Percentiles rank a stretch among this genome's conserved stretches.
These are phyloP conservation scores for Leistus spinibarbis DNA, from an alignment of 2,888 invertebrate species.

Conservation along the genomic window DNA sequence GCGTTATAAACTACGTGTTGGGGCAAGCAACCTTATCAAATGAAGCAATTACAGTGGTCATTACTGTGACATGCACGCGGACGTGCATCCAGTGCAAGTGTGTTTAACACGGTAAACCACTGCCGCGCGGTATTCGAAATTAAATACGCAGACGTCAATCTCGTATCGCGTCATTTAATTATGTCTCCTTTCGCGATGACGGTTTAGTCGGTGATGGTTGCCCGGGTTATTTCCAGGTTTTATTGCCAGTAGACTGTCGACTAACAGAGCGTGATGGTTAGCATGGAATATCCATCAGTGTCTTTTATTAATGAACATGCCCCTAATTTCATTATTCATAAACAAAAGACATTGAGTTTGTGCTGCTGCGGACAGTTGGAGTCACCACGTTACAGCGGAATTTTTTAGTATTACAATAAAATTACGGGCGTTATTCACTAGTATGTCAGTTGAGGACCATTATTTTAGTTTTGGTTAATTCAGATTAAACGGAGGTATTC, in stretches of 20 bases:
- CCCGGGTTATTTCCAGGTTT: not conserved
- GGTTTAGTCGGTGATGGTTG: not conserved
- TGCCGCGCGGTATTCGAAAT: constrained; percentile 14
- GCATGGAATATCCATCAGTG: constrained; percentile 33
- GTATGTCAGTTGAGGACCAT: too few species aligned
- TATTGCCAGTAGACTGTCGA: not conserved
- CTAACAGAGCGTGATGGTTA: constrained; percentile 17
- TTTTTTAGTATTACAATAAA: not conserved
- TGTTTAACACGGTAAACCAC: constrained; percentile 27
- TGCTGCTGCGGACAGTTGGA: not conserved
- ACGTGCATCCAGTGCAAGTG: constrained; percentile 23
- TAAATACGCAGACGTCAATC: constrained; percentile 24
- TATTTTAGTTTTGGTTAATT: too few species aligned
- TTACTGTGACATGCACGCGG: constrained; percentile 20
- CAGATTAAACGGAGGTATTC: too few species aligned
- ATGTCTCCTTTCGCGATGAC: constrained; percentile 17
- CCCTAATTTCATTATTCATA: constrained; percentile 16
- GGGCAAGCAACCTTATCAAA: not conserved
- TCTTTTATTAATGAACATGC: constrained; percentile 24
- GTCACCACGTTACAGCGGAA: not conserved
- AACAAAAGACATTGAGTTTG: constrained; percentile 10
- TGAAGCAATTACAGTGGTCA: constrained; percentile 25
- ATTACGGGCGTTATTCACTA: too few species aligned
- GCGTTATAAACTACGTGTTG: not conserved
- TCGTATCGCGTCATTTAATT: constrained; percentile 28